phyloP scores from a whole-genome alignment of 2,113 vertebrate species.

The Lucifuga dentata region DNA sequence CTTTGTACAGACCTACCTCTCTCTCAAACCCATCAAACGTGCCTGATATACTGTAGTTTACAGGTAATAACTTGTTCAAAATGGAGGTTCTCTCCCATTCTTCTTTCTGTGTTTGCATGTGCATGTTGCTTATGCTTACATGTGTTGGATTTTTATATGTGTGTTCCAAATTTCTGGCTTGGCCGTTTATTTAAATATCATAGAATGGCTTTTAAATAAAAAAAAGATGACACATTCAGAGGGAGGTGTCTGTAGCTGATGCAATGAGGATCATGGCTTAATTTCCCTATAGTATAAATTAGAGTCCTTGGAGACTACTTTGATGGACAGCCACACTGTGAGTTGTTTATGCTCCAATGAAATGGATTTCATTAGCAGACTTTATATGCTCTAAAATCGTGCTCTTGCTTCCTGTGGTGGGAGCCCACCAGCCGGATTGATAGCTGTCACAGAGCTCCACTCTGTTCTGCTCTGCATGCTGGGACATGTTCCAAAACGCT shows the following conservation, averaged over 20 bases:
- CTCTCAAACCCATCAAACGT: slow-evolving; percentile 5
- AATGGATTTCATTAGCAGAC: slow-evolving; percentile 53
- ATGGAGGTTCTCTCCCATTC: neutral
- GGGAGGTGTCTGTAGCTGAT: slow-evolving; percentile 20
- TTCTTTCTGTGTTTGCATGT: neutral
- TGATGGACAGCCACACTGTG: slow-evolving; percentile 53
- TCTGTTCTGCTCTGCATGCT: slow-evolving; percentile 33
- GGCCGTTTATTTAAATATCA: slow-evolving; percentile 8
- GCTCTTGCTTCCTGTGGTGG: slow-evolving; percentile 11
- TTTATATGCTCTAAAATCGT: slow-evolving; percentile 18
- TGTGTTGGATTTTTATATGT: no score
- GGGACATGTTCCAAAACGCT: slow-evolving; percentile 22
- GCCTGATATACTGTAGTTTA: neutral
- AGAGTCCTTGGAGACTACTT: slow-evolving; percentile 32
- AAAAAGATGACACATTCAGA: slow-evolving; percentile 32
- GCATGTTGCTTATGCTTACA: neutral
- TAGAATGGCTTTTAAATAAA: slow-evolving; percentile 34
- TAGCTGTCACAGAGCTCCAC: slow-evolving; percentile 13
- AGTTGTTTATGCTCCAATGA: slow-evolving; percentile 47
- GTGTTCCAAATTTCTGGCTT: slow-evolving; percentile 8
- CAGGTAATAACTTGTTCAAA: neutral
- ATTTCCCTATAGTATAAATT: slow-evolving; percentile 63
- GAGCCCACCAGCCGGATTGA: slow-evolving; percentile 25
- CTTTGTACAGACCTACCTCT: neutral
- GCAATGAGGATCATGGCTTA: slow-evolving; percentile 48